A percentile compares a stretch with the other conserved stretches of the same genome.
Evolutionary conservation across 2,797 vertebrate species (phyloP).

Genomic region (Pteronotus mesoamericanus): DNA sequence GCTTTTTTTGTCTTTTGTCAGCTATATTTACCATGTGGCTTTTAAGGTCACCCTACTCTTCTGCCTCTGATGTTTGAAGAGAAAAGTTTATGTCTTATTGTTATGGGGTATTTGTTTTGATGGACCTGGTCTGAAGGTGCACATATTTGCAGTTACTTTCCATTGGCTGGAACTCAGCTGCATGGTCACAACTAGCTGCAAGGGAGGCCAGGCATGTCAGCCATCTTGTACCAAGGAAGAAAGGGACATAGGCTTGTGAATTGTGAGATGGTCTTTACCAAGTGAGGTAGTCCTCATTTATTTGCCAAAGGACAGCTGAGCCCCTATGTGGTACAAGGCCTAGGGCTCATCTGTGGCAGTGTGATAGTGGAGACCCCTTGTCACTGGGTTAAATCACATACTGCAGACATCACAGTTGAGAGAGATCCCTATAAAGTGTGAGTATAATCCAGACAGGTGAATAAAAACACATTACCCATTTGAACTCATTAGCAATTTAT

Average conservation of each 20-base stretch:
- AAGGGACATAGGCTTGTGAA: not conserved
- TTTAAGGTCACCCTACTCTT: not conserved
- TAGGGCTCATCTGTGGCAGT: not conserved
- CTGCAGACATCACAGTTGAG: not conserved
- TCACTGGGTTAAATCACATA: not conserved
- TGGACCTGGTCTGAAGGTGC: not conserved
- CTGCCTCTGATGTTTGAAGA: not conserved
- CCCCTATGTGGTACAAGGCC: not conserved
- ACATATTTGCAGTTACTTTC: not conserved
- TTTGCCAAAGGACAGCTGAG: not conserved
- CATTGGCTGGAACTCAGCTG: not conserved
- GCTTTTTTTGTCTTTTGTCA: not conserved
- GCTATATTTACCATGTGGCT: not conserved
- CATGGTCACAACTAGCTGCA: not conserved
- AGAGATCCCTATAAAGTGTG: not conserved
- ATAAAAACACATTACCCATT: not conserved
- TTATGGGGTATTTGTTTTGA: not conserved
- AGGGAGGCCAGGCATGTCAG: too few species aligned
- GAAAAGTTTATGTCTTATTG: not conserved
- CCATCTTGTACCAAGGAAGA: not conserved
- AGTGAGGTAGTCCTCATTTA: not conserved
- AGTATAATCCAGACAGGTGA: not conserved
- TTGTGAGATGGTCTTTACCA: not conserved
- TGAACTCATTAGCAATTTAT: not conserved
- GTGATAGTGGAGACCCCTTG: not conserved